Evolutionary conservation across 2,797 vertebrate species (phyloP).

Genomic region (Leontopithecus rosalia): DNA sequence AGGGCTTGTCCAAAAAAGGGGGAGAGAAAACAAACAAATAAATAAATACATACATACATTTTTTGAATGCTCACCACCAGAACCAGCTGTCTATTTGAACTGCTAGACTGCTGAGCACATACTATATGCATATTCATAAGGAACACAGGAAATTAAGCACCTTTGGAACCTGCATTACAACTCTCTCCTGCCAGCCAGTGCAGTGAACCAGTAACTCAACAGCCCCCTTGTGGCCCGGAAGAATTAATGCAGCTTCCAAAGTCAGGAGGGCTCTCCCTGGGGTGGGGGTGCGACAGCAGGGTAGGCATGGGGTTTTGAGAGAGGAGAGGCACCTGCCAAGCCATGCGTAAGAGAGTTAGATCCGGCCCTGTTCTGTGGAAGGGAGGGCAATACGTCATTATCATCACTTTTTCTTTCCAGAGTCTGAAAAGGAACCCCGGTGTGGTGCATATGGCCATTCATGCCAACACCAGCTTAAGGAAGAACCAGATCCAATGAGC

Average conservation of each 20-base stretch:
- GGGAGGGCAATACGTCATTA: background rate
- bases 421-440: background rate
- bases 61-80: background rate
- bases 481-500: constrained; percentile 74
- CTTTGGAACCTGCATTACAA: constrained; percentile 52
- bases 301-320: background rate
- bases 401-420: background rate
- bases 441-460: background rate
- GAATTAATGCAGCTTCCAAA: constrained; percentile 55
- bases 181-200: constrained; percentile 32
- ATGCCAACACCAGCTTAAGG: constrained; percentile 40
- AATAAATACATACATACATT: too few species aligned
- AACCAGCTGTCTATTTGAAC: constrained; percentile 61
- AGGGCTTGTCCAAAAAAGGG: background rate
- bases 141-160: constrained; percentile 58
- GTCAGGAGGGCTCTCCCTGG: background rate
- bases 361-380: background rate
- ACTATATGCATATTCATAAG: constrained; percentile 59
- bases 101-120: constrained; percentile 53
- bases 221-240: constrained; percentile 59
- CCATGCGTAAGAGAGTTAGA: background rate
- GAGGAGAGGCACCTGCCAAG: background rate
- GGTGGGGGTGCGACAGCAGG: background rate
- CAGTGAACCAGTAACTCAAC: constrained; percentile 54
- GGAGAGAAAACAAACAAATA: background rate